Evolutionary conservation across 2,888 invertebrate species (phyloP), one percentile per base, ranked within the genome.

Genomic region (Axea sp.): DNA sequence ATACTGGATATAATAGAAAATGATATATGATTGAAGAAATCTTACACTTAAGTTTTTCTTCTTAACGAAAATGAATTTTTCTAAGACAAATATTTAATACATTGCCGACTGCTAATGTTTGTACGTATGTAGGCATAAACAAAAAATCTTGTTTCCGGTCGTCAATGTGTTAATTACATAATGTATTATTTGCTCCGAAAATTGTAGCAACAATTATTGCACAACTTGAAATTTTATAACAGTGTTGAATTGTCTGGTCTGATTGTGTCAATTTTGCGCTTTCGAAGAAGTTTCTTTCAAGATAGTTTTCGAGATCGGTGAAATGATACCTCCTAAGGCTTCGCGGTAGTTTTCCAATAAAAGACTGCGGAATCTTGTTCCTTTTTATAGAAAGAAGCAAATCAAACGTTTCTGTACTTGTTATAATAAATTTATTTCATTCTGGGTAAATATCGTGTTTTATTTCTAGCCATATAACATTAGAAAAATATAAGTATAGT

Each of bases 351-450:
- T 53, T 31, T 37, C 37, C 12, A 24, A 11, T 9, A 7, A 53
- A 28, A 53, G 37, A 53, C 28, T 53, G 53, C 37, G 19, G 28
- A 53, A 53, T 53, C 53, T 35, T 53, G 26, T 49, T 49, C 47
- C 31, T 47, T 12, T 19, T 8, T n/a, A n/a, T n/a, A n/a, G n/a
- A n/a, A n/a, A n/a, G n/a, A n/a, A n/a, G n/a, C 12, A 9, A 39
- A 17, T 19, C 4, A 19, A 17, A 26, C 2, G 5, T 26, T 22
- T 6, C 11, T 39, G 22, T 11, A 39, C 3, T 22, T 39, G 14
- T 39, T 39, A 26, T 9, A 49, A 49, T 31, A 49, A 49, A 49
- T 19, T 19, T 49, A 8, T 8, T 19, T 33, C 33, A 22, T 8
- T 5, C 2, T 22, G 1, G n/a, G 11, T 33, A 33, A 17, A 8